Conservation (phyloP, 2,888 invertebrate species). For the Pemphredon lugubris region DNA sequence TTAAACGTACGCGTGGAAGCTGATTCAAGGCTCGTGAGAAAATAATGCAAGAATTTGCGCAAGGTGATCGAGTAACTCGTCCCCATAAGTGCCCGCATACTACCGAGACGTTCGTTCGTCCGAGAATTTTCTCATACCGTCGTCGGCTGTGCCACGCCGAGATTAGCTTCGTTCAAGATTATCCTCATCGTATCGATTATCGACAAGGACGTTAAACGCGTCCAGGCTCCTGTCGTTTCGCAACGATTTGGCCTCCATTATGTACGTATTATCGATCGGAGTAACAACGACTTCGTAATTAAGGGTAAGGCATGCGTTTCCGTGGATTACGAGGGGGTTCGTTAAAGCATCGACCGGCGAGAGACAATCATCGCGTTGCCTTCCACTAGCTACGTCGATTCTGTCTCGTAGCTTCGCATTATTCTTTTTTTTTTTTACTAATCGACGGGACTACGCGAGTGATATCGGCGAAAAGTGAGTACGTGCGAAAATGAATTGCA, state of each 20-base stretch:
- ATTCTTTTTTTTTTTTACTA: too few species aligned
- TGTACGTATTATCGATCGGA: constrained; percentile 22
- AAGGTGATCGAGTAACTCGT: constrained; percentile 69
- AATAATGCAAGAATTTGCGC: constrained; percentile 67
- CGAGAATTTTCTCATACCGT: constrained; percentile 71
- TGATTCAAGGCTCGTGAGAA: constrained; percentile 62
- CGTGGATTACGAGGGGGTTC: constrained; percentile 5
- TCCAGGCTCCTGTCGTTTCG: constrained; percentile 38
- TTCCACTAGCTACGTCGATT: background rate
- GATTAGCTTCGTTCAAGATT: constrained; percentile 71
- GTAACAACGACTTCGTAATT: constrained; percentile 17
- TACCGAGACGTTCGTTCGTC: constrained; percentile 21
- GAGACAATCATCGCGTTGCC: background rate
- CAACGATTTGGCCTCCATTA: constrained; percentile 45
- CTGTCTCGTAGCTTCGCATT: background rate
- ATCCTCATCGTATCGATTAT: constrained; percentile 68
- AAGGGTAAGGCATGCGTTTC: constrained; percentile 1
- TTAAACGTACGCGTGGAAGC: constrained; percentile 42
- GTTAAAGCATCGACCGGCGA: constrained; percentile 14
- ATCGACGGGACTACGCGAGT: too few species aligned
- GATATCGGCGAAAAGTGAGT: too few species aligned
- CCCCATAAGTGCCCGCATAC: constrained; percentile 55
- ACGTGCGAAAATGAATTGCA: too few species aligned
- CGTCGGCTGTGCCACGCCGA: constrained; percentile 41
- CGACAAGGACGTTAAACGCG: constrained; percentile 72